These are phyloP conservation scores for Leptobrachium ailaonicum DNA, from an alignment of 2,113 vertebrate genomes.

Conservation along the genomic window DNA sequence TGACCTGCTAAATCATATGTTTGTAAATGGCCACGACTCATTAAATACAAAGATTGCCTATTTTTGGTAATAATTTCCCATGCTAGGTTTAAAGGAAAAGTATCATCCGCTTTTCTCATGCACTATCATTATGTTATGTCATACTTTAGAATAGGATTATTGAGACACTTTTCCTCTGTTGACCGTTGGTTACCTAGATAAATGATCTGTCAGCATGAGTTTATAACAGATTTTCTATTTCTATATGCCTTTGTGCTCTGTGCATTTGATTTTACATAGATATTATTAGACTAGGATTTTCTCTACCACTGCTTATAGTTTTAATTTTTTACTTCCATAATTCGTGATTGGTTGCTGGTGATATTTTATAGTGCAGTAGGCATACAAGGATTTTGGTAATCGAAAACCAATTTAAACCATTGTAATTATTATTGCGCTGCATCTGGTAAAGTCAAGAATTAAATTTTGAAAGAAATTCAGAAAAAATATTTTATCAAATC, in stretches of 20 bases:
- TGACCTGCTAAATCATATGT: too few species aligned
- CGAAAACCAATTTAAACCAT: not conserved
- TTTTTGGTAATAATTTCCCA: too few species aligned
- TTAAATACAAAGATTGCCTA: too few species aligned
- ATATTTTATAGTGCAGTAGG: not conserved
- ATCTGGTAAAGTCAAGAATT: not conserved
- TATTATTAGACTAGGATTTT: not conserved
- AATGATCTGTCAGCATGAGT: slow-evolving; percentile 44
- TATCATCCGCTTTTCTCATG: slow-evolving; percentile 42
- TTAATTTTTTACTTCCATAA: not conserved
- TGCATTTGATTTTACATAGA: not conserved
- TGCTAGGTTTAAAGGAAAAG: too few species aligned
- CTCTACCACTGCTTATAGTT: not conserved
- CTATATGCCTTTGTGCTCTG: slow-evolving; percentile 8
- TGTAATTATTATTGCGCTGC: not conserved
- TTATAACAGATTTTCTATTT: slow-evolving; percentile 32
- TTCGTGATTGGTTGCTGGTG: not conserved
- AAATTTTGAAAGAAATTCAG: too few species aligned
- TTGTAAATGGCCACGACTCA: too few species aligned
- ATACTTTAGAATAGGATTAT: slow-evolving; percentile 36
- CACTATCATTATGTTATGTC: slow-evolving; percentile 20
- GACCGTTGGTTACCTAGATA: slow-evolving; percentile 36
- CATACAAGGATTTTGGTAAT: not conserved
- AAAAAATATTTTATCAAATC: too few species aligned
- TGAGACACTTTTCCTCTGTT: slow-evolving; percentile 39